Base-by-base conservation (phyloP, 1,140 invertebrate genomes). In the Amyelois transitella region DNA sequence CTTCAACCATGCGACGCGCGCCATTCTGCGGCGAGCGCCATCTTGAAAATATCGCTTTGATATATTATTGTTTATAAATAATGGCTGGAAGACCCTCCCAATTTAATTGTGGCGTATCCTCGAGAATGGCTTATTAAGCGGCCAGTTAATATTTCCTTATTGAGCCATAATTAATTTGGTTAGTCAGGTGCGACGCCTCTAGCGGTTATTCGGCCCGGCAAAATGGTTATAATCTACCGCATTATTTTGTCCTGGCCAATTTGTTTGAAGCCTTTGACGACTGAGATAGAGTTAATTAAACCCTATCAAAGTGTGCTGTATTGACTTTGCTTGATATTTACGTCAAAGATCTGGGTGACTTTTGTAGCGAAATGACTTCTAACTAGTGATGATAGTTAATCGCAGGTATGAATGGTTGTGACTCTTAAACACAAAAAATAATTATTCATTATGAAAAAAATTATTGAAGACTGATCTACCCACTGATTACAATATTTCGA, bases 21-120 rank as follows among this genome's bases (percentile, higher is more conserved):
- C 32, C 32, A 38, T 64, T 70, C 67, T 80, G 81, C 72, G 77
- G 77, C 63, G 60, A 48, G 69, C 81, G 73, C 73, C 85, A 88
- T 88, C 81, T 88, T 88, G 85, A 75, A 82, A 78, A 82, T 79
- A 85, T 85, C 80, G 77, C 70, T 73, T 79, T 88, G 82, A 88
- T 85, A 88, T 88, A 88, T 88, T 88, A 88, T 86, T 88, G 85
- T 88, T 86, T 88, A 85, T 85, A 88, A 88, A 85, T 88, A 83
- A 86, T 86, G 79, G 76, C 74, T 76, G 61, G 63, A 60, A 69
- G 81, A 82, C 82, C 85, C 85, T 86, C 77, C 76, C 74, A 83
- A 88, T 88, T 88, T 86, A 88, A 88, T 86, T 88, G 84, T 78
- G 84, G 82, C 66, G 72, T 86, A 84, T 85, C 81, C 80, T 72